These are phyloP conservation scores for Mormyrus iriodes DNA, from an alignment of 2,113 vertebrate species.

Conservation along the genomic window DNA sequence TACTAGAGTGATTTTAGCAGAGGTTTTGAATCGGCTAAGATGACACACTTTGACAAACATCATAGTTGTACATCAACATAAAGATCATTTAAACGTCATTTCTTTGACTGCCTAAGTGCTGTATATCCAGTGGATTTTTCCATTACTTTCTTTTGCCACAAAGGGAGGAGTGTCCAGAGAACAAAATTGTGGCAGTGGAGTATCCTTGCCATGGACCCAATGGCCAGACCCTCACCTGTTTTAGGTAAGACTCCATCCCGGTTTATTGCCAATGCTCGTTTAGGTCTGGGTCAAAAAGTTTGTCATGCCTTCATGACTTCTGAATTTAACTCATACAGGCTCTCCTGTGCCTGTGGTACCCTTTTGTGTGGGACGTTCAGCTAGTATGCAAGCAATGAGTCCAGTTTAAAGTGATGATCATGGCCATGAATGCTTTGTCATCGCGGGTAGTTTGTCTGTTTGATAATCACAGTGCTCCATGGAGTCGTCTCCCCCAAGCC, in stretches of 20 bases:
- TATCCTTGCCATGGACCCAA: constrained; percentile 57
- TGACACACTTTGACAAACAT: too few relatives aligned
- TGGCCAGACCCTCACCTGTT: constrained; percentile 57
- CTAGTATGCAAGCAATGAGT: neutral
- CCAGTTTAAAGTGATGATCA: neutral
- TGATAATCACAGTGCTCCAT: neutral
- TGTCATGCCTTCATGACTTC: neutral
- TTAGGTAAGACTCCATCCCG: constrained; percentile 49
- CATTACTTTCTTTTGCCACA: neutral
- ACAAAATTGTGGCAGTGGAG: constrained; percentile 63
- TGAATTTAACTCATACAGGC: neutral
- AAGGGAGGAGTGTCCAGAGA: constrained; percentile 60
- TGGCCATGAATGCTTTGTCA: neutral
- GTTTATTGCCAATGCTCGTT: neutral
- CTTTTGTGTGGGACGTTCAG: neutral
- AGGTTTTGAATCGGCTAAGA: too few relatives aligned
- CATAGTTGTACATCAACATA: neutral
- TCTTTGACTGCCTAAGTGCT: neutral
- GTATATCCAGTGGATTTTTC: neutral
- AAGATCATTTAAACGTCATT: neutral
- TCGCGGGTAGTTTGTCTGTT: neutral
- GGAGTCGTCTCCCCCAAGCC: neutral
- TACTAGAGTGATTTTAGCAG: too few relatives aligned
- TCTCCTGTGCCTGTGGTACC: neutral
- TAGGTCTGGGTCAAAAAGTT: neutral